These are phyloP conservation scores for Dicyrtoma fusca DNA, from an alignment of 2,888 invertebrate genomes.

Conservation along the genomic window DNA sequence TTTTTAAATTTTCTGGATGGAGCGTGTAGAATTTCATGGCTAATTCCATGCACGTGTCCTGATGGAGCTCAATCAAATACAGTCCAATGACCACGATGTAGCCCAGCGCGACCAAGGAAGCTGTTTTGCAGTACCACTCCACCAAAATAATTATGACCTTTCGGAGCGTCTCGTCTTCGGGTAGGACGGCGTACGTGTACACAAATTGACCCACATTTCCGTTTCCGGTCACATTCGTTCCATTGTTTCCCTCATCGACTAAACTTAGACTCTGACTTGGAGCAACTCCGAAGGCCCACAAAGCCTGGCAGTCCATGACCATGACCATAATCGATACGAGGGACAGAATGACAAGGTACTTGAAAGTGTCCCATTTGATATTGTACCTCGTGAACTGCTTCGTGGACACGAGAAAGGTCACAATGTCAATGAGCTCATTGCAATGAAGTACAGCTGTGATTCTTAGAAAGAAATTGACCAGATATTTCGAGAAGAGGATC, in stretches of 20 bases:
- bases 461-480: neutral
- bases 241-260: neutral
- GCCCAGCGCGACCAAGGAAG: neutral
- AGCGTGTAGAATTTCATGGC: neutral
- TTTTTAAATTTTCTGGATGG: neutral
- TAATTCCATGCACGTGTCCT: conserved; percentile 4
- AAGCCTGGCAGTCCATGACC: too few relatives aligned
- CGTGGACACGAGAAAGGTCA: neutral
- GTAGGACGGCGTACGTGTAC: neutral
- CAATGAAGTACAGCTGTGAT: neutral
- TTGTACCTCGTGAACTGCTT: neutral
- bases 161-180: neutral
- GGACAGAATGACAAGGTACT: neutral
- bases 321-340: too few relatives aligned
- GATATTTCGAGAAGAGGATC: neutral
- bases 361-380: neutral
- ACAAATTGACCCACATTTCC: too few relatives aligned
- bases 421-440: neutral
- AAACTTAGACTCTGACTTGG: too few relatives aligned
- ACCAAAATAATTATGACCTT: neutral
- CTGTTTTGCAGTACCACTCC: neutral
- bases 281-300: too few relatives aligned
- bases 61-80: neutral
- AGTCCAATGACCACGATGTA: neutral
- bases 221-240: too few relatives aligned